These are phyloP conservation scores for Orthosia cruda DNA, from an alignment of 2,888 invertebrate species.

Conservation along the genomic window DNA sequence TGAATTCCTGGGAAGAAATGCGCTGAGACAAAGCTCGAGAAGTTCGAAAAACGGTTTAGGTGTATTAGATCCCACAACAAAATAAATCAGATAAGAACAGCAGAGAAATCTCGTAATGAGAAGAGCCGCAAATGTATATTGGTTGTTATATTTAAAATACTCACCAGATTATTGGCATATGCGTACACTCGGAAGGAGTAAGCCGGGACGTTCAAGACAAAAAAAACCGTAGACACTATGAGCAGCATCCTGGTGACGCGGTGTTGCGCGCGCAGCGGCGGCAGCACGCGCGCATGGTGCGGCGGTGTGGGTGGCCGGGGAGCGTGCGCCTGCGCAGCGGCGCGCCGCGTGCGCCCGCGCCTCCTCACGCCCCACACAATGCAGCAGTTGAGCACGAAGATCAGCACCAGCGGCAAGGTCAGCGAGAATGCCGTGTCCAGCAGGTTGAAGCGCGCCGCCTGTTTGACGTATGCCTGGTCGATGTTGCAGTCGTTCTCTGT, in stretches of 20 bases:
- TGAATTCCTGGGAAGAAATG: background rate
- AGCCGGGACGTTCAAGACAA: slow-evolving; percentile 95
- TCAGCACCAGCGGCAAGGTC: slow-evolving; percentile 94
- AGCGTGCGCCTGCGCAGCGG: background rate
- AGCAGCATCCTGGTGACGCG: slow-evolving; percentile 96
- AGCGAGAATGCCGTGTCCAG: slow-evolving; percentile 95
- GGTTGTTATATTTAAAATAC: slow-evolving; percentile 75
- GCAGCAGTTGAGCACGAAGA: slow-evolving; percentile 94
- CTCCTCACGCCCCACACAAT: slow-evolving; percentile 94
- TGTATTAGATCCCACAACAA: background rate
- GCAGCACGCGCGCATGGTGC: slow-evolving; percentile 38
- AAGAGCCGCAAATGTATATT: too few species aligned
- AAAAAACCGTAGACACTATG: slow-evolving; percentile 95
- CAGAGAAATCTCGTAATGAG: background rate
- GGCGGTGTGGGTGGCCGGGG: slow-evolving; percentile 38
- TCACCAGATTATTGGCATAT: slow-evolving; percentile 90
- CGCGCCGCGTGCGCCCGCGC: slow-evolving; percentile 78
- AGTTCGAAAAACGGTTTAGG: background rate
- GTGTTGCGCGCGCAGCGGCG: slow-evolving; percentile 91
- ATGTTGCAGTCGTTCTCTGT: slow-evolving; percentile 88
- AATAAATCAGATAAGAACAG: background rate
- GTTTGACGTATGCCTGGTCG: slow-evolving; percentile 87
- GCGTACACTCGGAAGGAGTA: slow-evolving; percentile 94
- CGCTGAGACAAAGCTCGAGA: too few species aligned
- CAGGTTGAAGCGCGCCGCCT: slow-evolving; percentile 93